Evolutionary conservation across 2,888 invertebrate genomes (phyloP).

Genomic region (Apomyelois bistriatella): DNA sequence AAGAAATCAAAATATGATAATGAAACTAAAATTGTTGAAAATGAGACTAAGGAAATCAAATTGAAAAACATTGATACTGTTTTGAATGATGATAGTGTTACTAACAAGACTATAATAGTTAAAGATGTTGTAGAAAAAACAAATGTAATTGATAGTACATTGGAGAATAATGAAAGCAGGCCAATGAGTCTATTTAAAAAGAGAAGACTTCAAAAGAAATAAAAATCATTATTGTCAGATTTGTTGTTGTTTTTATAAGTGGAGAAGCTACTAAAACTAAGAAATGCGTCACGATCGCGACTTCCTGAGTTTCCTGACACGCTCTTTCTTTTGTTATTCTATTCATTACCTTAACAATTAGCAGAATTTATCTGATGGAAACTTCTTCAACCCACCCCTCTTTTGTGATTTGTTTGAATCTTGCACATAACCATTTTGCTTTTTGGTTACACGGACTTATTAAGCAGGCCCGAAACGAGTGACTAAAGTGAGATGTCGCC

Average conservation of each 20-base stretch:
- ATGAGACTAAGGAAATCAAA: slow-evolving; percentile 14
- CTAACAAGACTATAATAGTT: slow-evolving; percentile 43
- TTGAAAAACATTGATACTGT: slow-evolving; percentile 17
- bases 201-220: slow-evolving; percentile 53
- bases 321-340: too few relatives aligned
- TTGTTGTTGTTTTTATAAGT: not conserved
- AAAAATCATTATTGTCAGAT: not conserved
- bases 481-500: too few relatives aligned
- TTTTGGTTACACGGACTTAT: too few relatives aligned
- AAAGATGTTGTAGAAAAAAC: slow-evolving; percentile 58
- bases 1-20: slow-evolving; percentile 55
- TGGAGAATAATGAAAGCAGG: slow-evolving; percentile 34
- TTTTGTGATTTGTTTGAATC: too few relatives aligned
- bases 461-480: too few relatives aligned
- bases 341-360: too few relatives aligned
- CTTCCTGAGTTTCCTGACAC: too few relatives aligned
- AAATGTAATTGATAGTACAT: slow-evolving; percentile 27
- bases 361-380: too few relatives aligned
- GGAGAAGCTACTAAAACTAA: too few relatives aligned
- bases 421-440: too few relatives aligned
- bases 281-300: too few relatives aligned
- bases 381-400: too few relatives aligned
- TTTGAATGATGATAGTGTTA: slow-evolving; percentile 15
- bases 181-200: slow-evolving; percentile 67
- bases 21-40: slow-evolving; percentile 9